Conservation (phyloP, 2,797 vertebrate species). For the Varecia variegata region DNA sequence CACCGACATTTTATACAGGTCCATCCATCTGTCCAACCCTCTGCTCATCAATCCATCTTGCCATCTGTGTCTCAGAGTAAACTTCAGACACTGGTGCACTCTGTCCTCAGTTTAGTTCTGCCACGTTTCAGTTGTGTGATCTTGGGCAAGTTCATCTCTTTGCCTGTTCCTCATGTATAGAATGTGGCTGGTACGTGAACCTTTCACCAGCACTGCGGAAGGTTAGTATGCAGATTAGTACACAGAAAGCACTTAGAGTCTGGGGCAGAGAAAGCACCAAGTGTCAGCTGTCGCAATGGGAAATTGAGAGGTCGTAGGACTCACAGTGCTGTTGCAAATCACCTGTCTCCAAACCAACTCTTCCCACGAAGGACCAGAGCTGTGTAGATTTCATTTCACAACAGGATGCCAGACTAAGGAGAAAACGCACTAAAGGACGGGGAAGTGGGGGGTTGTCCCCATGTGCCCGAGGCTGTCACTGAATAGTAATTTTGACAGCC, state of each 20-base stretch:
- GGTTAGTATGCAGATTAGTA: background rate
- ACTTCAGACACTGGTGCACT: background rate
- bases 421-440: background rate
- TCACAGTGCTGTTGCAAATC: background rate
- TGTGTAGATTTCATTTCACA: background rate
- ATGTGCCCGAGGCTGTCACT: fast-evolving
- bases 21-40: no score
- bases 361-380: background rate
- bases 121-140: fast-evolving
- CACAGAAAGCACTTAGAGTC: background rate
- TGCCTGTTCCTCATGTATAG: background rate
- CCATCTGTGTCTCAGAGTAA: no score
- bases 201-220: no score
- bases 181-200: background rate
- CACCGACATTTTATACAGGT: background rate
- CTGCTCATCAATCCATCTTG: background rate
- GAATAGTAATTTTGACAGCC: fast-evolving
- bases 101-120: background rate
- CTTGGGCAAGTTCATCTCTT: fast-evolving
- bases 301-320: fast-evolving
- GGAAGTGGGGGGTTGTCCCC: background rate
- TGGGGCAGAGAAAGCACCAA: fast-evolving
- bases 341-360: background rate
- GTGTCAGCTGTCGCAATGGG: fast-evolving
- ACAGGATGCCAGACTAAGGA: background rate